Evolutionary conservation across 2,888 invertebrate genomes (phyloP).

Genomic region (Epistrophe eligans): DNA sequence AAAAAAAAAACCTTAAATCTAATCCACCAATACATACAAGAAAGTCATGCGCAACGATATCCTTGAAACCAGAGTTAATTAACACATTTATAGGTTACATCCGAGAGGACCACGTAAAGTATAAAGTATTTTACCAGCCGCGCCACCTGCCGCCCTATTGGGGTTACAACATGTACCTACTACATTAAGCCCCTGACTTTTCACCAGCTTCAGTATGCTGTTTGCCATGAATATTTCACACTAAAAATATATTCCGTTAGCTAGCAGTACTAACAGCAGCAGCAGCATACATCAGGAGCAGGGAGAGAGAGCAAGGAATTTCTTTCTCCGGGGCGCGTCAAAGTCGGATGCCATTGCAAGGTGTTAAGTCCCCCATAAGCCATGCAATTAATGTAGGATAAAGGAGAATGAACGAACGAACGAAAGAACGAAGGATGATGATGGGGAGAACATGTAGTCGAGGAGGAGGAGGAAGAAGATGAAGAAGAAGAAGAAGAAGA

Average conservation of each 20-base stretch:
- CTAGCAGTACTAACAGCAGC: background rate
- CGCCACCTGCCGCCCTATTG: conserved; percentile 10
- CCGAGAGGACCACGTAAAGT: conserved; percentile 48
- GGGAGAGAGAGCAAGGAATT: conserved; percentile 37
- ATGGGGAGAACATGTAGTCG: conserved; percentile 1
- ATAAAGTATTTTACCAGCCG: conserved; percentile 37
- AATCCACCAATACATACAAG: conserved; percentile 16
- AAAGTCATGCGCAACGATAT: conserved; percentile 69
- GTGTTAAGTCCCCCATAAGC: conserved; percentile 72
- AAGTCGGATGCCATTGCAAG: conserved; percentile 70
- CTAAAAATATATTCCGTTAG: conserved; percentile 32
- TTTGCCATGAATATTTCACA: conserved; percentile 70
- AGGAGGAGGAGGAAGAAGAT: conserved; percentile 5
- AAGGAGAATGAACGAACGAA: conserved; percentile 25
- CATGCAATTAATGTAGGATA: conserved; percentile 72
- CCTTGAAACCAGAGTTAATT: conserved; percentile 71
- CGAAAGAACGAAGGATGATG: conserved; percentile 6
- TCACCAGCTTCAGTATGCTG: conserved; percentile 22
- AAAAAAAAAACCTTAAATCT: background rate
- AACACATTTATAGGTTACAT: conserved; percentile 74
- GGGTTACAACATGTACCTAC: conserved; percentile 13
- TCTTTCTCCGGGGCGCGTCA: conserved; percentile 62
- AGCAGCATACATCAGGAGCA: no score
- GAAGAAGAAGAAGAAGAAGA: conserved; percentile 4
- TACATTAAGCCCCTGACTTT: conserved; percentile 57